Conservation (phyloP, 2,113 vertebrate genomes). For the Martes martes region DNA sequence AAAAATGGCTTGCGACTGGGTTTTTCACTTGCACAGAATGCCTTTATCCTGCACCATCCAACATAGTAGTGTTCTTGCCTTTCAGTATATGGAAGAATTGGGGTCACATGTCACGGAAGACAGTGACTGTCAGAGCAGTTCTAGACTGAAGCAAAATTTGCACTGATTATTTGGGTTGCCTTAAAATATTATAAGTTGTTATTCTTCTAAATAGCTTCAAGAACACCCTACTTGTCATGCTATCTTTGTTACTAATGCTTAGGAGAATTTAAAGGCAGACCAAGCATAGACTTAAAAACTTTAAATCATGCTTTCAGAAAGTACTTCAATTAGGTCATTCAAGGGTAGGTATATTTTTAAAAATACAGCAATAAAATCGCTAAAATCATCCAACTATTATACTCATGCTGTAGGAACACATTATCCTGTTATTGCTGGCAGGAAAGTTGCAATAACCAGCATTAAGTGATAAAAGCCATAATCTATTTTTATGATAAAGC, state of each 20-base stretch:
- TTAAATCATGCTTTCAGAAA: background rate
- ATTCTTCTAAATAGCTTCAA: background rate
- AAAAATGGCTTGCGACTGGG: background rate
- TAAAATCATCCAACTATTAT: background rate
- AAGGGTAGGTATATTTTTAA: background rate
- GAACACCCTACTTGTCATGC: background rate
- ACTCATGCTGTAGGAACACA: background rate
- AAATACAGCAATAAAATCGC: background rate
- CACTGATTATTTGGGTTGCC: background rate
- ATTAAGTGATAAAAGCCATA: background rate
- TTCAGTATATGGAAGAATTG: background rate
- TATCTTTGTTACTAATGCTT: background rate
- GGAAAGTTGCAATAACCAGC: background rate
- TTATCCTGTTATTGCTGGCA: background rate
- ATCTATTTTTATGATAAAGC: slow-evolving; percentile 9
- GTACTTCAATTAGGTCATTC: background rate
- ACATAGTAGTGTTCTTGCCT: background rate
- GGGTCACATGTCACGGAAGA: background rate
- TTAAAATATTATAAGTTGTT: background rate
- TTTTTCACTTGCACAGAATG: background rate
- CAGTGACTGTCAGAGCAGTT: background rate
- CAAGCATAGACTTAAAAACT: background rate
- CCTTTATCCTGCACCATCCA: background rate
- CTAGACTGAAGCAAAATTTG: background rate
- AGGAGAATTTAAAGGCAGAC: background rate